These are phyloP conservation scores for Apostichopus japonicus DNA, from an alignment of 35 echinoderm and acorn worm species.

Conservation along the genomic window DNA sequence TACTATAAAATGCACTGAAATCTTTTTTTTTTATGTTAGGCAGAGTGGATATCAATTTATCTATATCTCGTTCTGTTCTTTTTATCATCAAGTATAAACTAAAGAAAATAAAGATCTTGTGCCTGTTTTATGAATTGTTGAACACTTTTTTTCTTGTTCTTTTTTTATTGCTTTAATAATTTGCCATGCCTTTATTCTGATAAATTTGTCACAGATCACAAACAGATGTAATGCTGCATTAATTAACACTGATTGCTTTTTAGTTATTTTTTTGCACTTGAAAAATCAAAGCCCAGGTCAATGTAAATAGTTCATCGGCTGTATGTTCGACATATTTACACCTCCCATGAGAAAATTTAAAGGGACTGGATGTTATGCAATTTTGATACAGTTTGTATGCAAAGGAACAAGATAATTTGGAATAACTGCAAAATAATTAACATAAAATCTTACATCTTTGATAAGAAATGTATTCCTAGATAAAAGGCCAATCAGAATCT, in stretches of 20 bases:
- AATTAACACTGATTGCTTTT: too few species aligned
- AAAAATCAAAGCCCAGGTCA: not conserved
- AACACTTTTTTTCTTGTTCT: not conserved
- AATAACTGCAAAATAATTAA: too few species aligned
- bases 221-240: too few species aligned
- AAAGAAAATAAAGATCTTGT: not conserved
- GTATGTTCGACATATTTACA: too few species aligned
- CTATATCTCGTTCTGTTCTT: not conserved
- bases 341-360: too few species aligned
- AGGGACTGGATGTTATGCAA: too few species aligned
- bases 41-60: not conserved
- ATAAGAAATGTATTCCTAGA: too few species aligned
- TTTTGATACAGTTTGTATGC: too few species aligned
- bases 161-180: not conserved
- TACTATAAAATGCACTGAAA: conserved; percentile 51
- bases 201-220: not conserved
- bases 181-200: not conserved
- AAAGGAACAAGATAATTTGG: too few species aligned
- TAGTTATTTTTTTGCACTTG: not conserved
- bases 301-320: not conserved
- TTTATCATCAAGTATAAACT: not conserved
- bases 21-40: conserved; percentile 21
- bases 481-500: too few species aligned
- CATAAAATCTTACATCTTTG: too few species aligned
- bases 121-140: not conserved